Conservation (phyloP, 2,113 vertebrate genomes). For the Pyrgilauda ruficollis region DNA sequence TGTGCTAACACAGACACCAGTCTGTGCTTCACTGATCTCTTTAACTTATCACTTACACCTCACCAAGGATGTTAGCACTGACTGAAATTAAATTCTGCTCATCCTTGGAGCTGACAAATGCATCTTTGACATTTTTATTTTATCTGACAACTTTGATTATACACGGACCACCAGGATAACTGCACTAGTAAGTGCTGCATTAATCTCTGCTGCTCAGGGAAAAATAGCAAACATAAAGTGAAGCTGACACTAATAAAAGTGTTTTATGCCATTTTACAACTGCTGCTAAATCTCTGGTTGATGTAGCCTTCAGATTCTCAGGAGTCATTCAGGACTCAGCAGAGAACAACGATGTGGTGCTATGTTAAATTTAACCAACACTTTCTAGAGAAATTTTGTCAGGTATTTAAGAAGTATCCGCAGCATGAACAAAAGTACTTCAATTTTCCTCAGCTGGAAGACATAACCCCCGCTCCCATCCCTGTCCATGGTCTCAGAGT, state of each 20-base stretch:
- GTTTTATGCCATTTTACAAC: background rate
- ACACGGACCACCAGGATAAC: background rate
- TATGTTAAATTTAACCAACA: background rate
- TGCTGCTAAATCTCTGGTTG: background rate
- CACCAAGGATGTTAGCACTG: background rate
- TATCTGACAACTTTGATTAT: background rate
- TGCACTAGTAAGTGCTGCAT: background rate
- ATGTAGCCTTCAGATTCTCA: background rate
- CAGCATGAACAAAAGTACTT: background rate
- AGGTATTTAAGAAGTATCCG: background rate
- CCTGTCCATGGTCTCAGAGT: background rate
- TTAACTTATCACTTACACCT: background rate
- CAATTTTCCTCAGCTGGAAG: background rate
- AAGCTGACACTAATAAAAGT: background rate
- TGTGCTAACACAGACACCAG: rapidly evolving
- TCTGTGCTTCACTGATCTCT: background rate
- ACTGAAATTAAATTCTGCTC: background rate
- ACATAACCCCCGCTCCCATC: background rate
- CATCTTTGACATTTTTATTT: constrained; percentile 7
- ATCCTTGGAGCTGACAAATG: background rate
- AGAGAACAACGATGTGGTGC: background rate
- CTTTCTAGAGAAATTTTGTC: background rate
- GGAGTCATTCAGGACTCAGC: background rate
- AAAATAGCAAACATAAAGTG: background rate
- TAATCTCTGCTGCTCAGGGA: background rate